Percentiles rank a stretch among this genome's conserved stretches.
Conservation (phyloP, 2,113 vertebrate genomes). For the Gallinago jamesoni region DNA sequence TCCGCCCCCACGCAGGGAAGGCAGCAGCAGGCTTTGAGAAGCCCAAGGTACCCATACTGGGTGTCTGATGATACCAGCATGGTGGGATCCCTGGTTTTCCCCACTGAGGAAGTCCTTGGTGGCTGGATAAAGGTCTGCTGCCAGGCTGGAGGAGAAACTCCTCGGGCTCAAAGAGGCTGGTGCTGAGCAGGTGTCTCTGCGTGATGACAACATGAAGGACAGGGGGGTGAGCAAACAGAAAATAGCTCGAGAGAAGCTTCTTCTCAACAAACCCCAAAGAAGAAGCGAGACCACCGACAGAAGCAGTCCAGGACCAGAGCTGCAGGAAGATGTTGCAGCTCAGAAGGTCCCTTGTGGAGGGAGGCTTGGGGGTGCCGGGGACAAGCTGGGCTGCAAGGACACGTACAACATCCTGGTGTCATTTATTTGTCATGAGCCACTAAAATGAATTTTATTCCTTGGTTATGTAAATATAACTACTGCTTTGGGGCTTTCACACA, state of each 20-base stretch:
- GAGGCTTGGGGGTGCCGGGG: neutral
- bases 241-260: neutral
- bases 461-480: neutral
- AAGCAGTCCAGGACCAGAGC: neutral
- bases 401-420: neutral
- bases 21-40: rapidly evolving
- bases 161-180: rapidly evolving
- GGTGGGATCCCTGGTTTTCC: neutral
- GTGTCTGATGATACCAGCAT: rapidly evolving
- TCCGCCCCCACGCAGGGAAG: rapidly evolving
- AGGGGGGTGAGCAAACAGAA: neutral
- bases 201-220: rapidly evolving
- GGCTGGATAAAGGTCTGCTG: neutral
- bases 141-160: neutral
- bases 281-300: rapidly evolving
- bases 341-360: neutral
- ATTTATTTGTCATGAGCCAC: neutral
- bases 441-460: neutral
- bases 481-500: neutral
- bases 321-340: neutral
- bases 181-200: rapidly evolving
- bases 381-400: neutral
- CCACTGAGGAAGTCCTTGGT: rapidly evolving
- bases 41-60: rapidly evolving
- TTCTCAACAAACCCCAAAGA: neutral